phyloP scores from a whole-genome alignment of 2,888 invertebrate genomes.

The Synergus laeviventris region DNA sequence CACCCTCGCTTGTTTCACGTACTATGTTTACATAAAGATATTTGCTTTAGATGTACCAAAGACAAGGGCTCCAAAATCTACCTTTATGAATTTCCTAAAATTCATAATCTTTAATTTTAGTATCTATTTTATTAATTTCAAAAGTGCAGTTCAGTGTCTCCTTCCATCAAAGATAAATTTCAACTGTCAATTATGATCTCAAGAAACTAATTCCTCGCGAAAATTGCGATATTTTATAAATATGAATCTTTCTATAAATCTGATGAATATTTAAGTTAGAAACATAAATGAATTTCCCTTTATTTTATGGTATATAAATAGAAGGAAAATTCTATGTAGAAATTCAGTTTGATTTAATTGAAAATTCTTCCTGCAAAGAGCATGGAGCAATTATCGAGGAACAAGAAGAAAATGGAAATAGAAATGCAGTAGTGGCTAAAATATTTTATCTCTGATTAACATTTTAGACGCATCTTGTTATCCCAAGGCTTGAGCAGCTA shows the following conservation, averaged over 20 bases:
- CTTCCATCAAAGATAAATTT: background rate
- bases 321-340: background rate
- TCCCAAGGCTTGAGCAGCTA: slow-evolving; percentile 5
- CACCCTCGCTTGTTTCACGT: slow-evolving; percentile 28
- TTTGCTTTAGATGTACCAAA: slow-evolving; percentile 21
- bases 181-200: no score
- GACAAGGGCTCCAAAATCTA: background rate
- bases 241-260: no score
- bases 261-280: no score
- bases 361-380: background rate
- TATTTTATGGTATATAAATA: background rate
- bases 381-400: background rate
- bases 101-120: background rate
- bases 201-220: no score
- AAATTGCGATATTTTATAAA: no score
- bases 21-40: slow-evolving; percentile 15
- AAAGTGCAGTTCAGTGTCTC: background rate
- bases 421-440: background rate
- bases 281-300: no score
- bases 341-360: slow-evolving; percentile 18
- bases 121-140: background rate
- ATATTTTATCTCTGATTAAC: slow-evolving; percentile 30
- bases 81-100: background rate
- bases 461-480: slow-evolving; percentile 36
- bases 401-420: slow-evolving; percentile 16